Percentiles rank a stretch among this genome's conserved stretches.
These are phyloP conservation scores for Pseudomyrmex sp. DNA, from an alignment of 1,140 invertebrate species.

Conservation along the genomic window DNA sequence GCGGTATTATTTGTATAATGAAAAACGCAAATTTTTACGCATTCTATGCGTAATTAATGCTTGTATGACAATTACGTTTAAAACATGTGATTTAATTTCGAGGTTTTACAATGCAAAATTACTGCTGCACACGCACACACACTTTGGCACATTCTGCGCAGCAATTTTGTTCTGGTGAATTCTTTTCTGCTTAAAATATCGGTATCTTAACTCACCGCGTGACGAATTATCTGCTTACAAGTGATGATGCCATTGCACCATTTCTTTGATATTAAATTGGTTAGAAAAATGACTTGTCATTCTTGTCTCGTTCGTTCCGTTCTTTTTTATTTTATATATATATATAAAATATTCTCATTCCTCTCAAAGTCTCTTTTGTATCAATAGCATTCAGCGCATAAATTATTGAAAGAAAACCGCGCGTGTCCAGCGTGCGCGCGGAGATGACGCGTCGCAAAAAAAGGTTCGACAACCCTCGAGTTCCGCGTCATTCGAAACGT, in stretches of 20 bases:
- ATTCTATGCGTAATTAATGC: too few relatives aligned
- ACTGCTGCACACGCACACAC: too few relatives aligned
- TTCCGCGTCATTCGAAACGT: background rate
- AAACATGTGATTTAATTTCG: background rate
- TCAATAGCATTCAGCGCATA: background rate
- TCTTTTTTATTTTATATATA: too few relatives aligned
- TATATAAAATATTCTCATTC: too few relatives aligned
- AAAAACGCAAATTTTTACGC: too few relatives aligned
- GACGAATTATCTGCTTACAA: constrained; percentile 13
- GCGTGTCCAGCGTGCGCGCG: background rate
- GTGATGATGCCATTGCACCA: background rate
- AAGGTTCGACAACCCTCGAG: background rate
- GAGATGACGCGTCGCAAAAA: background rate
- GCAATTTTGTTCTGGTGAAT: background rate
- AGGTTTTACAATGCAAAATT: background rate
- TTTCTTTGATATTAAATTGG: constrained; percentile 8
- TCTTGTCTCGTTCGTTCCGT: too few relatives aligned
- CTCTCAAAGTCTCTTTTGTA: too few relatives aligned
- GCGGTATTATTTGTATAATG: too few relatives aligned
- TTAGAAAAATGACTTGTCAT: background rate
- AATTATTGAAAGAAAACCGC: background rate
- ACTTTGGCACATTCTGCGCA: background rate
- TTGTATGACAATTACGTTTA: background rate
- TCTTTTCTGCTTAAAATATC: background rate
- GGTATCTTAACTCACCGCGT: constrained; percentile 13